Evolutionary conservation across 2,113 vertebrate genomes (phyloP).

Genomic region (Cyphomyrus plagiostoma): DNA sequence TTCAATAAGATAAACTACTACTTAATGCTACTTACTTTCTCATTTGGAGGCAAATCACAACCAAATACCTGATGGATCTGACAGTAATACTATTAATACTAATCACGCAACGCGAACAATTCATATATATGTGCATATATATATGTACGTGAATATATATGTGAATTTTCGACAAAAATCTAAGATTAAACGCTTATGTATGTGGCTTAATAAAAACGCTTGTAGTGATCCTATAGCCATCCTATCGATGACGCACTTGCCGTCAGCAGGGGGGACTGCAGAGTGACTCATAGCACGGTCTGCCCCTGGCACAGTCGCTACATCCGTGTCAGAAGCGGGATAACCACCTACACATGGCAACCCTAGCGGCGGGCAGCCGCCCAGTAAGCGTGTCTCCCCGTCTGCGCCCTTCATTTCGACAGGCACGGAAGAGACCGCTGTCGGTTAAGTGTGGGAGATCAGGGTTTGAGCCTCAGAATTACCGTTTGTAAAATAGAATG

Average conservation of each 20-base stretch:
- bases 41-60: not conserved
- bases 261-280: not conserved
- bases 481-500: not conserved
- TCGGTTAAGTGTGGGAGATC: not conserved
- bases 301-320: not conserved
- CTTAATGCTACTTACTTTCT: not conserved
- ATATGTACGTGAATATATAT: not conserved
- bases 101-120: not conserved
- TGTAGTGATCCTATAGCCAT: not conserved
- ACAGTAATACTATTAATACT: not conserved
- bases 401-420: not conserved
- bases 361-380: not conserved
- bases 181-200: not conserved
- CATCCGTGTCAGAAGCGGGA: conserved; percentile 5
- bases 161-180: not conserved
- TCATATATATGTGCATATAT: too few species aligned
- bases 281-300: not conserved
- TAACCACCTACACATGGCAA: conserved; percentile 6
- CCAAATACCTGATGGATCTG: not conserved
- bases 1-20: not conserved
- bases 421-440: not conserved
- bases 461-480: not conserved
- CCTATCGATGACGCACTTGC: not conserved
- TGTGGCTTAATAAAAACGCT: not conserved
- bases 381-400: not conserved